Evolutionary conservation across 37 sponge, comb jelly and placozoan species (phyloP).

Genomic region (Spongia lamella): DNA sequence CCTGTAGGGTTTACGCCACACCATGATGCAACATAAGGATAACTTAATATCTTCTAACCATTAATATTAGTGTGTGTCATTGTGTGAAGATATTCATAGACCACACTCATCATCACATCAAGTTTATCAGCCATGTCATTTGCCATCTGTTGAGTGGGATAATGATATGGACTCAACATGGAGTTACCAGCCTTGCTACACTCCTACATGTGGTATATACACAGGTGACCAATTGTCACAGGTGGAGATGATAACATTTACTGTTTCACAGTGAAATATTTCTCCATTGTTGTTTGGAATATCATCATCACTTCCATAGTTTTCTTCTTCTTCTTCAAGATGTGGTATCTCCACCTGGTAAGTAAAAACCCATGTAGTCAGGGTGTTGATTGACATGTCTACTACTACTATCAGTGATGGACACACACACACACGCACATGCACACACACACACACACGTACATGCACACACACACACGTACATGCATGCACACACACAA

Average conservation of each 20-base stretch:
- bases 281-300: background rate
- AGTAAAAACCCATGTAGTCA: no score
- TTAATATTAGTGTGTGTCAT: slow-evolving; percentile 10
- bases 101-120: slow-evolving; percentile 62
- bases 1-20: background rate
- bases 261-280: background rate
- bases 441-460: slow-evolving; percentile 36
- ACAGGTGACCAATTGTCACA: no score
- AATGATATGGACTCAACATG: background rate
- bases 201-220: background rate
- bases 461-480: slow-evolving; percentile 29
- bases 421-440: no score
- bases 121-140: slow-evolving; percentile 67
- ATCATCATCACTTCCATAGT: background rate
- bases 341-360: no score
- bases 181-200: background rate
- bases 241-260: no score
- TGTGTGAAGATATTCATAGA: slow-evolving; percentile 37
- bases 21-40: background rate
- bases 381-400: no score
- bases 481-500: slow-evolving; percentile 4
- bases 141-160: slow-evolving; percentile 34
- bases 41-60: slow-evolving; percentile 24
- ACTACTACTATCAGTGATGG: no score
- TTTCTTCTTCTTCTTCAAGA: background rate